phyloP scores from a whole-genome alignment of 2,797 vertebrate genomes.

The Carcharodon carcharias region DNA sequence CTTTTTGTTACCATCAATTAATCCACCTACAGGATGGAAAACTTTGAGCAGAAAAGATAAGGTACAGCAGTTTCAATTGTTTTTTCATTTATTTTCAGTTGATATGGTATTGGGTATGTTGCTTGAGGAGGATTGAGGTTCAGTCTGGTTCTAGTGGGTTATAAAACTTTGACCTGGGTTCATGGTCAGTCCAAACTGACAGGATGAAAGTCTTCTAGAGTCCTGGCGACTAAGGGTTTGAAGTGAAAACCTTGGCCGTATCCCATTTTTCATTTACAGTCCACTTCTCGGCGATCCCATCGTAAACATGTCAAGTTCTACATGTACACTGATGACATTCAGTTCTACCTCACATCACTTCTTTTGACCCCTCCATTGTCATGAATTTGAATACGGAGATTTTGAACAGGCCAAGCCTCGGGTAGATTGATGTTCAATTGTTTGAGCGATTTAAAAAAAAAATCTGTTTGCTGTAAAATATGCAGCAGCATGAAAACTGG shows the following conservation, averaged over 20 bases:
- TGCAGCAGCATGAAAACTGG: neutral
- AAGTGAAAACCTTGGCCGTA: neutral
- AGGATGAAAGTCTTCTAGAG: neutral
- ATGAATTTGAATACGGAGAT: neutral
- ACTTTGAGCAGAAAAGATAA: neutral
- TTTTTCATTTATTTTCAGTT: neutral
- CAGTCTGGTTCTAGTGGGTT: neutral
- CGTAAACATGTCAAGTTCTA: neutral
- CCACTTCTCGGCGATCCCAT: neutral
- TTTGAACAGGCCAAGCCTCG: neutral
- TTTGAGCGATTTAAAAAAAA: neutral
- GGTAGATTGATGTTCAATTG: neutral
- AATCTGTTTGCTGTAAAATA: neutral
- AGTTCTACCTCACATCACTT: neutral
- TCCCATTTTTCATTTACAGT: neutral
- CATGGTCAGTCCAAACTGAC: neutral
- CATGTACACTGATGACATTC: neutral
- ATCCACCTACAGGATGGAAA: conserved; percentile 20
- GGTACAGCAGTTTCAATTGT: neutral
- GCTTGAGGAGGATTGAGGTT: neutral
- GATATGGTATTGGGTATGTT: neutral
- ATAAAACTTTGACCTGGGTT: neutral
- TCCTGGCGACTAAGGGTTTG: neutral
- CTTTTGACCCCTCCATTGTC: neutral
- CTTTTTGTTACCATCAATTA: neutral